Evolutionary conservation across 2,888 invertebrate genomes (phyloP), one percentile per base, ranked within the genome.

Genomic region (Mactromeris polynyma): DNA sequence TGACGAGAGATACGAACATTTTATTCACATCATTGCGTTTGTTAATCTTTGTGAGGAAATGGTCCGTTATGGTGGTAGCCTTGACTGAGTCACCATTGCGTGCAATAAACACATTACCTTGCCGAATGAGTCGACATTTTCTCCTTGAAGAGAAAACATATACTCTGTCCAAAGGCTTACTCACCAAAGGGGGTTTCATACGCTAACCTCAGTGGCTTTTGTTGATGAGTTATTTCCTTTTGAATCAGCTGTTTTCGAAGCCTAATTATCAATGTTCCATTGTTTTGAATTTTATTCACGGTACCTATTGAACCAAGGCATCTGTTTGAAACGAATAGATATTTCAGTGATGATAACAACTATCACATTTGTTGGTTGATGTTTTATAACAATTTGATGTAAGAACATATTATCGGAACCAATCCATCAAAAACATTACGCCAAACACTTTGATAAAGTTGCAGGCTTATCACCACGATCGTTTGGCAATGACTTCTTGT

Each of bases 231-330:
- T 17, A 26, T 33, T 33, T 73, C 73, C 26, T 26, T 26, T 26
- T 58, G 58, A 26, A 58, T 73, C 73, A 73, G 36, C 31, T 73
- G 73, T 36, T 73, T 73, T 17, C 14, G 36, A 73, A 73, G 14
- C 73, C 73, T 17, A 36, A 36, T 33, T 33, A 73, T 73, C 73
- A 73, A 73, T 73, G 73, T 73, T 33, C 73, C 36, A 36, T 73
- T 73, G 73, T 73, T 73, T 73, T 73, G 21, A 73, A 73, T 36
- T 73, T 36, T 19, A 73, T 9, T 40, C n/a, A 26, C 3, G 83
- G 83, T 11, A 83, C 83, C 26, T 46, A 46, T 14, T 83, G 83
- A 83, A 83, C 83, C 46, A 46, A 19, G 4, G 38, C 83, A 83
- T 40, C 83, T 83, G 83, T 73, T 64, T 73, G 83, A 46, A 83